Evolutionary conservation across 1,140 invertebrate species (phyloP), one percentile per base, ranked within the genome.

Genomic region (Helicoverpa armigera): DNA sequence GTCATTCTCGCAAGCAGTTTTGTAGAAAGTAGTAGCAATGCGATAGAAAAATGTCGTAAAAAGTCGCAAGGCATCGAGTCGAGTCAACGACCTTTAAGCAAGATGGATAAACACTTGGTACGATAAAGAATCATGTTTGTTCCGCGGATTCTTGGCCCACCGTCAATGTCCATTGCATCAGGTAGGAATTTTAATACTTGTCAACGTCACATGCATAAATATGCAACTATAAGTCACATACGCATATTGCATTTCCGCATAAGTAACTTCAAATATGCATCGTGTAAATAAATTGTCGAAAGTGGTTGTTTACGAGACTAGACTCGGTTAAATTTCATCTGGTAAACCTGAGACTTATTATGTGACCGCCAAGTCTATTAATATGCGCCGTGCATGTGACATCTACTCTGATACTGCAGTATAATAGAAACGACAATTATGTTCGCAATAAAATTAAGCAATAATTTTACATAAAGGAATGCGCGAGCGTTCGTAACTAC

Each of bases 91-190:
- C 73, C 79, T 67, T 51, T 31, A 31, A 18, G 50, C 69, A 31
- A 72, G 50, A 31, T 10, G 23, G 29, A 72, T 72, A 51, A n/a
- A 53, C 29, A 72, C 5, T 54, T 53, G 69, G 69, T 54, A 54
- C 31, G 23, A 54, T 70, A 70, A 70, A 12, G 56, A 70, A 29
- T n/a, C 75, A 75, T 10, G 67, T 76, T 43, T 87, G 79, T 86
- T 83, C 84, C 81, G 77, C 51, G 80, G 83, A 82, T 84, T 86
- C 84, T 90, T 90, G 86, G 86, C 86, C 56, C 63, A 67, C 79
- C 63, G 73, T 87, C 86, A 90, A 90, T 87, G 83, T 63, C 56
- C 80, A 79, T 63, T 82, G 83, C 82, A 87, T 83, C 78, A 81
- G 76, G 69, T 79, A 83, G 75, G 84, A 86, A 87, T 89, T 72